A percentile compares a stretch with the other conserved stretches of the same genome.
phyloP scores from a whole-genome alignment of 2,888 invertebrate genomes.

The Drosophila mimica region DNA sequence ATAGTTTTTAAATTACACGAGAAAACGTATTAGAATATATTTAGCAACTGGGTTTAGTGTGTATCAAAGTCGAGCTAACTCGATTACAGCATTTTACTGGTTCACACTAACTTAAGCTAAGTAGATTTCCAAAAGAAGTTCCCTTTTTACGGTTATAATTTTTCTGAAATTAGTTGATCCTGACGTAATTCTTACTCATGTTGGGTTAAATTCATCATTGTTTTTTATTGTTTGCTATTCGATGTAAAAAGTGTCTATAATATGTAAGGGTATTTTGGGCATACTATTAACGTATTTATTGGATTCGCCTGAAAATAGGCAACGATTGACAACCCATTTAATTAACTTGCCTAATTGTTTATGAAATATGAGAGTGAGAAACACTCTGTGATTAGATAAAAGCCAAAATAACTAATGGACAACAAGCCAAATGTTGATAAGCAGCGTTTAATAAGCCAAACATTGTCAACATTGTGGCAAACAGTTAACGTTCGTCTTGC shows the following conservation, averaged over 20 bases:
- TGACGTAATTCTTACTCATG: neutral
- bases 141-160: neutral
- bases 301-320: conserved; percentile 36
- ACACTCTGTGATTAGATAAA: conserved; percentile 64
- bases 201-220: too few species aligned
- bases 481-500: conserved; percentile 37
- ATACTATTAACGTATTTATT: neutral
- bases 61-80: too few species aligned
- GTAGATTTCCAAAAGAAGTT: neutral
- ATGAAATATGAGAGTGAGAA: conserved; percentile 19
- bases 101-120: neutral
- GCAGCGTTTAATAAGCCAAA: conserved; percentile 52
- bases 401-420: conserved; percentile 37
- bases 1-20: too few species aligned
- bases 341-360: conserved; percentile 55
- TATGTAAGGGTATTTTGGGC: neutral
- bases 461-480: conserved; percentile 50
- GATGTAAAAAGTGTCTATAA: neutral
- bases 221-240: neutral
- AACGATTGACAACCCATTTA: conserved; percentile 30
- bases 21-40: too few species aligned
- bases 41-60: too few species aligned
- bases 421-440: conserved; percentile 51
- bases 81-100: too few species aligned
- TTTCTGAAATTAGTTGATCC: neutral